Evolutionary conservation across 1,140 invertebrate species (phyloP), one percentile per base, ranked within the genome.

Genomic region (Bathynomus jamesi): DNA sequence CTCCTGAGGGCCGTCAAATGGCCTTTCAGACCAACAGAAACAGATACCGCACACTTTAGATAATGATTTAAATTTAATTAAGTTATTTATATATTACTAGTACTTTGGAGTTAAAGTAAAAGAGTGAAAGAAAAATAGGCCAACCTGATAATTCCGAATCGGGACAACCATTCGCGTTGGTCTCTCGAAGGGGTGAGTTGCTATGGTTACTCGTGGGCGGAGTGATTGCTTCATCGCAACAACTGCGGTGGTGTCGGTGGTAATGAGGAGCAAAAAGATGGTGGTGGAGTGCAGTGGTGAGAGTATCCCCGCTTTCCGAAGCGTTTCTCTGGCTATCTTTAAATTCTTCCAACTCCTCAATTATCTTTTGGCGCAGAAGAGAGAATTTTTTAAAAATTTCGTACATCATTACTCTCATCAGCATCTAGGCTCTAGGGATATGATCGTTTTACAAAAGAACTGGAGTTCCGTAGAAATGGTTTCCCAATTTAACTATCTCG

Each of bases 1-100:
- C 78, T 79, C 25, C 81, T 74, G n/a, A 82, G 74, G 25, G 82
- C 82, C 46, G 79, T 79, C 60, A 82, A 81, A 76, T 81, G 79
- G 46, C 81, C 81, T 66, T n/a, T n/a, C n/a, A n/a, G n/a, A n/a
- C n/a, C n/a, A n/a, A n/a, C n/a, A n/a, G n/a, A n/a, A n/a, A n/a
- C n/a, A n/a, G n/a, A n/a, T n/a, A n/a, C n/a, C n/a, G n/a, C n/a
- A n/a, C n/a, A n/a, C n/a, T n/a, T n/a, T n/a, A n/a, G n/a, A 78
- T 72, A 4, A 80, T 64, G 7, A 80, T 2, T 65, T 65, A 28
- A 28, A 28, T 28, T n/a, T 30, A 21, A 4, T 5, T 7, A 46
- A 67, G 40, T 11, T 25, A 67, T 67, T 3, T 21, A 32, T 25
- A 3, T 21, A 7, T 32, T 21, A n/a, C 0, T 10, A 32, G 5